phyloP scores from a whole-genome alignment of 1,140 invertebrate genomes.

The Drosophila watanabei region DNA sequence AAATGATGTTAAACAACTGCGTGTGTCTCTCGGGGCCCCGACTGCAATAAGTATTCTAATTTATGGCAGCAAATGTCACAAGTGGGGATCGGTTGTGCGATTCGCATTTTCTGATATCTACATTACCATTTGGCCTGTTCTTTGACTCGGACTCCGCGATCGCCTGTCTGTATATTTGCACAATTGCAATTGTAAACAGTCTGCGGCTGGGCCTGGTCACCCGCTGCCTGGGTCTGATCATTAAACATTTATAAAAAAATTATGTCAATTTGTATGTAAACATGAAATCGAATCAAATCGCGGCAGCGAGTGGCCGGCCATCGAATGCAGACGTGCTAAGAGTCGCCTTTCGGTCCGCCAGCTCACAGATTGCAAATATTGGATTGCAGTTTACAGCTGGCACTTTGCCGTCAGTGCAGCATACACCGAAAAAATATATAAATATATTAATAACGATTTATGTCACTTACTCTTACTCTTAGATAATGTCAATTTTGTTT shows the following conservation, averaged over 20 bases:
- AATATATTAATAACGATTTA: too few relatives aligned
- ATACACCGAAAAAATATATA: slow-evolving; percentile 10
- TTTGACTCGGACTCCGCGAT: slow-evolving; percentile 11
- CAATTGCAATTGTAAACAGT: slow-evolving; percentile 46
- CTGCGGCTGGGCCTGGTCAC: slow-evolving; percentile 40
- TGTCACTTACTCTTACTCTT: too few relatives aligned
- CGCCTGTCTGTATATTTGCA: slow-evolving; percentile 46
- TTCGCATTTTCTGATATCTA: slow-evolving; percentile 59
- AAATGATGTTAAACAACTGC: slow-evolving; percentile 35
- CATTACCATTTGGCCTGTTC: slow-evolving; percentile 62
- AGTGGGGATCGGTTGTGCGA: not conserved
- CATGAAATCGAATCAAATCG: slow-evolving; percentile 59
- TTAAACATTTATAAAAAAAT: slow-evolving; percentile 80
- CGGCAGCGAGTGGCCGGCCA: slow-evolving; percentile 31
- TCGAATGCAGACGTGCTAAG: slow-evolving; percentile 41
- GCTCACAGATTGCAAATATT: slow-evolving; percentile 59
- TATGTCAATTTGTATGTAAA: slow-evolving; percentile 83
- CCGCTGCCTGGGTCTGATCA: slow-evolving; percentile 40
- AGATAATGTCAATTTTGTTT: not conserved
- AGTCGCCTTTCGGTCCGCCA: slow-evolving; percentile 39
- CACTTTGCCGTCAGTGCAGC: slow-evolving; percentile 18
- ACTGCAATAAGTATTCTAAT: slow-evolving; percentile 36
- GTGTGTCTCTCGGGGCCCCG: not conserved
- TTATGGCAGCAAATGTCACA: slow-evolving; percentile 27
- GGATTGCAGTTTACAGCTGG: slow-evolving; percentile 50